These are phyloP conservation scores for Leptatherina wallacei DNA, from an alignment of 2,797 vertebrate genomes.

Conservation along the genomic window DNA sequence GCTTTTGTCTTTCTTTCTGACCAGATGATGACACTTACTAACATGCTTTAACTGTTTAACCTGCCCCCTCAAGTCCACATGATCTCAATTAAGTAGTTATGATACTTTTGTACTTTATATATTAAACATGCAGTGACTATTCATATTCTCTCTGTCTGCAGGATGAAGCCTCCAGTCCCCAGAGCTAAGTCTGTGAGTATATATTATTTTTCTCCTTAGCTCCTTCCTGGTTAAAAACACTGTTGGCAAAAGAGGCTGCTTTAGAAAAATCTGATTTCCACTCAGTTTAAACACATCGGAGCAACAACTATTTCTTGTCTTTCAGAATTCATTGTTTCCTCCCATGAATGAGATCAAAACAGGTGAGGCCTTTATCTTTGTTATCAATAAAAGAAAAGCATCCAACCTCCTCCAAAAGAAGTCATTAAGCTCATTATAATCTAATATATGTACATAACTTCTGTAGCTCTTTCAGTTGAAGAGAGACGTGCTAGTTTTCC, in stretches of 20 bases:
- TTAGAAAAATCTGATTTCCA: constrained; percentile 18
- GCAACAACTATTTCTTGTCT: constrained; percentile 32
- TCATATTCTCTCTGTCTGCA: constrained; percentile 41
- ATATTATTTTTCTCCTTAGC: constrained; percentile 17
- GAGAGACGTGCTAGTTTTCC: constrained; percentile 51
- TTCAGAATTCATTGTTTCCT: constrained; percentile 62
- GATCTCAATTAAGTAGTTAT: not conserved
- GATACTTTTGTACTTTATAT: not conserved
- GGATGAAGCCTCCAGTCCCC: constrained; percentile 76
- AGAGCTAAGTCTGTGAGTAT: constrained; percentile 73
- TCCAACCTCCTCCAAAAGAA: not conserved
- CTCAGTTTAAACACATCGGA: constrained; percentile 15
- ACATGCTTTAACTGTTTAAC: constrained; percentile 3
- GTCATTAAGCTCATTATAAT: not conserved
- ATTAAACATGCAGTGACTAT: constrained; percentile 13
- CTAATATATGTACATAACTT: not conserved
- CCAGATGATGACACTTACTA: not conserved
- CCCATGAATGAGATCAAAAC: constrained; percentile 54
- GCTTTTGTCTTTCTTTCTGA: not conserved
- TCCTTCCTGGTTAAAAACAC: constrained; percentile 31
- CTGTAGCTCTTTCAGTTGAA: constrained; percentile 49
- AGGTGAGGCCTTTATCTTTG: constrained; percentile 48
- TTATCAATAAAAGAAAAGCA: not conserved
- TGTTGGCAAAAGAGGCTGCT: constrained; percentile 4
- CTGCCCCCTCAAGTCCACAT: not conserved